Base-by-base conservation (phyloP, 92 coral and sea anemone genomes). In the Paramuricea clavata region DNA sequence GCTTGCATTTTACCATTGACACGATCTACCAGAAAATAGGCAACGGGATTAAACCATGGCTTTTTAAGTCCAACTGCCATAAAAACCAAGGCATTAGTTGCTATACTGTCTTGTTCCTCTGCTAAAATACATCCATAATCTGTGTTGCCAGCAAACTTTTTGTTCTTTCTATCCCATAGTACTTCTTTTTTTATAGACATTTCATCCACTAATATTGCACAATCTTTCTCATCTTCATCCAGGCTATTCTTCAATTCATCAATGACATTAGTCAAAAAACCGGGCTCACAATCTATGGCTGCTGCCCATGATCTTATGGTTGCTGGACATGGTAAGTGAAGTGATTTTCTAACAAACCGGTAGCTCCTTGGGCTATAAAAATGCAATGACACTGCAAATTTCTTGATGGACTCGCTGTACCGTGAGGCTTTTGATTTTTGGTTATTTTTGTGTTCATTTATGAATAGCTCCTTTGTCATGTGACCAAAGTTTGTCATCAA, bases 41-140 rank as follows among this genome's bases (percentile, higher is more conserved):
- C 85, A 81, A 81, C 30, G 5, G 74, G 85, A 21, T 80, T 56
- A 41, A 26, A 54, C 54, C 85, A 60, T 41, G 49, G 70, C 12
- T 59, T 59, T 81, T 42, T 60, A 26, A 50, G 54, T 2, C 85
- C 85, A 5, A 62, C 73, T 26, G 85, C 85, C 85, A 81, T 81
- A 17, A 81, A 47, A 39, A 81, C 85, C 21, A 81, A 43, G 16
- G 73, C 83, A 78, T 78, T 56, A 61, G 33, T 50, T 3, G 83
- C 83, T 52, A 78, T 78, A 43, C 50, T 41, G 67, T 52, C 50
- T 15, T 44, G 23, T 49, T 52, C 59, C 32, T 52, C 81, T 47
- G 30, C 52, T 26, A 25, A n/a, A 3, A 67, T 67, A 26, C 13
- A 26, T n/a, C 83, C 83, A 59, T 47, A 77, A 34, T 50, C 83